A percentile compares a stretch with the other conserved stretches of the same genome.
These are phyloP conservation scores for Caenorhabditis sp. DNA, from an alignment of 2,888 invertebrate species.

Conservation along the genomic window DNA sequence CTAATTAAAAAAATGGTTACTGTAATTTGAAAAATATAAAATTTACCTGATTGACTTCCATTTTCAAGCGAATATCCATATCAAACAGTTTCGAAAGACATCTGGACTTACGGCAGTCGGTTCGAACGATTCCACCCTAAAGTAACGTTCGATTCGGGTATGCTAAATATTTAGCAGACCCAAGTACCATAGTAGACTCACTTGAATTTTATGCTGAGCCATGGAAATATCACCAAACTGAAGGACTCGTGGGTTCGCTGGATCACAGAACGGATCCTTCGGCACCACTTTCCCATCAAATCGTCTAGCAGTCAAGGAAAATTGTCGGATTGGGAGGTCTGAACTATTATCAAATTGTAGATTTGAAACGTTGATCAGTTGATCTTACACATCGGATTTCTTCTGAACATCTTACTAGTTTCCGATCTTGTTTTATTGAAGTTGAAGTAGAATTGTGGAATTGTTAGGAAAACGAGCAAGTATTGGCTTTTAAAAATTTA, in stretches of 20 bases:
- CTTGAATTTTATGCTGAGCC: slow-evolving; percentile 89
- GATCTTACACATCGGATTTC: slow-evolving; percentile 7
- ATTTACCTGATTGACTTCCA: slow-evolving; percentile 90
- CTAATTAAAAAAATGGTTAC: slow-evolving; percentile 71
- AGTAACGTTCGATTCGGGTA: not conserved
- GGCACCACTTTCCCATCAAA: not conserved
- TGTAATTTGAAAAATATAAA: not conserved
- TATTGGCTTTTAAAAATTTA: too few relatives aligned
- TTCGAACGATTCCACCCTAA: slow-evolving; percentile 89
- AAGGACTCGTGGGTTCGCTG: slow-evolving; percentile 68
- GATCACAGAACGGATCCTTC: slow-evolving; percentile 73
- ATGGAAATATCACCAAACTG: slow-evolving; percentile 65
- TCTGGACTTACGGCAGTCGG: slow-evolving; percentile 93
- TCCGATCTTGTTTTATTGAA: not conserved
- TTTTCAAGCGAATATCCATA: slow-evolving; percentile 93
- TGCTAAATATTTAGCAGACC: too few relatives aligned
- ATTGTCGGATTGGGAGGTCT: not conserved
- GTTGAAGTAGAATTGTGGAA: not conserved
- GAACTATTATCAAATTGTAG: not conserved
- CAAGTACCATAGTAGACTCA: too few relatives aligned
- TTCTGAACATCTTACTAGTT: not conserved
- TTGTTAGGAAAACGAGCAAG: slow-evolving; percentile 6
- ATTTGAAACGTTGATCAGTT: not conserved
- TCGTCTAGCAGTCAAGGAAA: slow-evolving; percentile 3
- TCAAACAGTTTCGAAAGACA: slow-evolving; percentile 88